These are phyloP conservation scores for Heliconius congener DNA, from an alignment of 1,140 invertebrate genomes.

Conservation along the genomic window DNA sequence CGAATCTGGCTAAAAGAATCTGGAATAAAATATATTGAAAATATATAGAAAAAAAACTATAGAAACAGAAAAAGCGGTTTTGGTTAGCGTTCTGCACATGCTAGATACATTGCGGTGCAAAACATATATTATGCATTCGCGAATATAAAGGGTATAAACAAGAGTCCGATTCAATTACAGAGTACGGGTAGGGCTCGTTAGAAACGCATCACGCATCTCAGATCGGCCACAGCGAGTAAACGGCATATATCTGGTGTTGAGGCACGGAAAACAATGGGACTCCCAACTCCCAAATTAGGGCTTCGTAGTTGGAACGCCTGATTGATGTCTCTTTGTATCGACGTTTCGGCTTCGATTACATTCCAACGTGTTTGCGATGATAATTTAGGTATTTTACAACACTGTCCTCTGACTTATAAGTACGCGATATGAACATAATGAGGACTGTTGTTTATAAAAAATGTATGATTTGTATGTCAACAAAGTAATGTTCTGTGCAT, in stretches of 20 bases:
- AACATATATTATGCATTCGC: constrained; percentile 78
- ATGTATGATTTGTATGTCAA: constrained; percentile 18
- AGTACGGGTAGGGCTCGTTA: constrained; percentile 66
- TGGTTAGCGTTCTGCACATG: not conserved
- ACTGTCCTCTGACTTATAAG: constrained; percentile 27
- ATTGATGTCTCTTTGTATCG: constrained; percentile 43
- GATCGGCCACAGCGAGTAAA: constrained; percentile 68
- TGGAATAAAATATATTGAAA: not conserved
- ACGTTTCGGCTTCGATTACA: constrained; percentile 38
- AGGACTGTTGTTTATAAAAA: constrained; percentile 14
- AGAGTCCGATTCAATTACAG: constrained; percentile 76
- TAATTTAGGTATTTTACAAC: constrained; percentile 33
- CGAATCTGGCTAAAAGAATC: too few species aligned
- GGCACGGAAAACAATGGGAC: constrained; percentile 69
- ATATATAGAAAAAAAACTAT: not conserved
- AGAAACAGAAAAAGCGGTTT: not conserved
- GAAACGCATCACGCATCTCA: constrained; percentile 80
- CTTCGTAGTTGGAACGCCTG: constrained; percentile 43
- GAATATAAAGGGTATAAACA: constrained; percentile 77
- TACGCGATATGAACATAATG: constrained; percentile 26
- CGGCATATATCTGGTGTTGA: constrained; percentile 73
- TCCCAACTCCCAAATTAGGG: constrained; percentile 75
- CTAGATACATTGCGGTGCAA: constrained; percentile 19
- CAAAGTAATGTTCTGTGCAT: not conserved
- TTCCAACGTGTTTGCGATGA: constrained; percentile 40